Base-by-base conservation (phyloP, 2,797 vertebrate genomes). In the Podargus strigoides region DNA sequence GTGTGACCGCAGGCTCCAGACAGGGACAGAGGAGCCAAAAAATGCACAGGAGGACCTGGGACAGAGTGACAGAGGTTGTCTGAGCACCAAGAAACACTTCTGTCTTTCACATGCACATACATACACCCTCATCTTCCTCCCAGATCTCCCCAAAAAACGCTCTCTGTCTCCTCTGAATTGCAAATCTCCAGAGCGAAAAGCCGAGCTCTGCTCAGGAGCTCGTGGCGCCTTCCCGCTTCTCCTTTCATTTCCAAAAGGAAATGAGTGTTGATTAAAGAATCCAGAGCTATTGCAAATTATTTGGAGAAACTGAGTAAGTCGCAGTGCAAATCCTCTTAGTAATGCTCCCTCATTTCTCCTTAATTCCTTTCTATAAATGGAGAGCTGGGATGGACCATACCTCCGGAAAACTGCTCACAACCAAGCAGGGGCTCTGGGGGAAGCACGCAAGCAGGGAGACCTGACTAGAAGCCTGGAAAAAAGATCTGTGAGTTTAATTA, bases 291-390 rank as follows among this genome's bases (percentile, higher is more conserved):
- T 76, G 76, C 82, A 86, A 92, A 90, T 93, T 94, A 92, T 88
- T 92, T 78, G 55, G 92, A 95, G 94, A 94, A 95, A 97, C 32
- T 58, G 82, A 95, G 90, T 92, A 95, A 94, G 86, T 76, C 15
- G 1, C 66, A 52, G 78, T 7, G 68, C 58, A 95, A 96, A 96
- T 94, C 95, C 90, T 94, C 95, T 95, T 90, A 85, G 90, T 36
- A 85, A 89, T 34, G 91, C 46, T 89, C 93, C 77, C 85, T 93
- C 89, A 36, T 82, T 93, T 96, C 77, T 69, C 55, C 50, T 84
- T 90, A 94, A 93, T 90, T 85, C 84, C 88, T 85, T 94, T 92
- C 93, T 90, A 92, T 93, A 97, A 94, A 95, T 88, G 92, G 89
- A 87, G 74, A 83, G 82, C 69, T 0, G 7, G 67, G 76, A 81